A percentile compares a stretch with the other conserved stretches of the same genome.
Conservation (phyloP, 2,888 invertebrate species). For the Mycalesis mineus region DNA sequence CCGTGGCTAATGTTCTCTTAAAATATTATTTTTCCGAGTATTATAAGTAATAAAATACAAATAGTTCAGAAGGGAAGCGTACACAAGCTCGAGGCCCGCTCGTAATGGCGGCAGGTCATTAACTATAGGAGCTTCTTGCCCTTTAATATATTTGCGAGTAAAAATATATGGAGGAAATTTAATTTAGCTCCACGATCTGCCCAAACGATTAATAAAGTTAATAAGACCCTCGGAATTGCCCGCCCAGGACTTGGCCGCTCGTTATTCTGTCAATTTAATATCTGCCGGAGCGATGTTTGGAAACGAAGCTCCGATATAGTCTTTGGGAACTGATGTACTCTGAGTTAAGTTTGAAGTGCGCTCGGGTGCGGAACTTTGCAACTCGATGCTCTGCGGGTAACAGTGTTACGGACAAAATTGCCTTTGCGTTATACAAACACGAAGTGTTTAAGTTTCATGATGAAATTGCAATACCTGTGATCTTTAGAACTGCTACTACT, state of each 20-base stretch:
- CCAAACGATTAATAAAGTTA: constrained; percentile 25
- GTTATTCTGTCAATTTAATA: constrained; percentile 24
- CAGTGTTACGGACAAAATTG: no score
- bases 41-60: no score
- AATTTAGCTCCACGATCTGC: constrained; percentile 19
- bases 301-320: constrained; percentile 9
- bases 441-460: no score
- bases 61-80: no score
- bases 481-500: no score
- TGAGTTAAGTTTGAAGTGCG: background rate
- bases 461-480: no score
- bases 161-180: constrained; percentile 20
- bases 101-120: background rate
- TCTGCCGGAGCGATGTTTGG: constrained; percentile 12
- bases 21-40: no score
- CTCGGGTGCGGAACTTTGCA: background rate
- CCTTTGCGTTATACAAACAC: no score
- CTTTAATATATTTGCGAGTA: constrained; percentile 5
- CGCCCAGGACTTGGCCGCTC: constrained; percentile 8
- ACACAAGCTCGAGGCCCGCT: no score
- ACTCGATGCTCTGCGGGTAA: no score
- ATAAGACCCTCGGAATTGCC: constrained; percentile 25
- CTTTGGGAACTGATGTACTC: background rate
- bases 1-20: no score
- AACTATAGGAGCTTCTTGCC: background rate